Evolutionary conservation across 1,140 invertebrate genomes (phyloP).

Genomic region (Ganaspis sp.): DNA sequence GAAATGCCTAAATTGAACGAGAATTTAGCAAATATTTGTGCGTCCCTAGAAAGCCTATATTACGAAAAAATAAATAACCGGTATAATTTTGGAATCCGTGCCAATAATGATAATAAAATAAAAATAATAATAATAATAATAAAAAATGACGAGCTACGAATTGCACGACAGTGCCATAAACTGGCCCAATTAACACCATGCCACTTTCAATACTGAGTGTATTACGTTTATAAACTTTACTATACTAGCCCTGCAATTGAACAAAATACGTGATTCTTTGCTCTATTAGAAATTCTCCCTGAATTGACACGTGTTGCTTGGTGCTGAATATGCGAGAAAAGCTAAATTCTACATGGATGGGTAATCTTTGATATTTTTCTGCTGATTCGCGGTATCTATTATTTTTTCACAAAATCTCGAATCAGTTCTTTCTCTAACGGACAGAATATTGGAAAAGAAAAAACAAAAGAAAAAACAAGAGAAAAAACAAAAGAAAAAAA

Average conservation of each 20-base stretch:
- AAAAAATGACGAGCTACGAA: constrained; percentile 41
- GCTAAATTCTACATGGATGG: background rate
- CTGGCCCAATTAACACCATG: constrained; percentile 39
- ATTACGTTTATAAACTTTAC: constrained; percentile 9
- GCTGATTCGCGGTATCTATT: background rate
- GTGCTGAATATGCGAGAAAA: background rate
- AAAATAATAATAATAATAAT: too few relatives aligned
- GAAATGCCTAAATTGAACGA: too few relatives aligned
- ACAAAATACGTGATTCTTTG: constrained; percentile 5
- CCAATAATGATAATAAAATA: background rate
- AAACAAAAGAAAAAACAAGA: background rate
- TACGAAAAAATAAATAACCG: too few relatives aligned
- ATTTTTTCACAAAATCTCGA: background rate
- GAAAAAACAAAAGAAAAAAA: too few relatives aligned
- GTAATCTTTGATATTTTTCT: constrained; percentile 38
- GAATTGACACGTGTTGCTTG: background rate
- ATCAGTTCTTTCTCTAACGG: background rate
- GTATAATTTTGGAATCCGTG: too few relatives aligned
- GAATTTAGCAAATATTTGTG: too few relatives aligned
- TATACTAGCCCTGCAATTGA: constrained; percentile 22
- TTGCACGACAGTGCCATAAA: constrained; percentile 43
- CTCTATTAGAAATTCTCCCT: constrained; percentile 27
- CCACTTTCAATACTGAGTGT: constrained; percentile 46
- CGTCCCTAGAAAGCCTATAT: too few relatives aligned
- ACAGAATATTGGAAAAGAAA: background rate